Conservation (phyloP, 2,113 vertebrate species). For the Dolichotis patagonum region DNA sequence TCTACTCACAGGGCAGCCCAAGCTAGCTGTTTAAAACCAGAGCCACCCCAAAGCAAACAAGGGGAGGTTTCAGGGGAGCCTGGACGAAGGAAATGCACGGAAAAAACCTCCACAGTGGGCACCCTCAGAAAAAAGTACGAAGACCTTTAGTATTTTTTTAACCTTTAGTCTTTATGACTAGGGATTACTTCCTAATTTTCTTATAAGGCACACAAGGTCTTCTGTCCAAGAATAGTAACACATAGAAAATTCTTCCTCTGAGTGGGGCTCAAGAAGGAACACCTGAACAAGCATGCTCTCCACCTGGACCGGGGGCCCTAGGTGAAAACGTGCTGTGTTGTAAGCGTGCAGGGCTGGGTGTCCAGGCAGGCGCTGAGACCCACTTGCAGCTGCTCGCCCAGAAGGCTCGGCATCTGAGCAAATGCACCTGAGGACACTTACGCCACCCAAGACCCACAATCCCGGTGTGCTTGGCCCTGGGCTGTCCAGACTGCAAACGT, state of each 20-base stretch:
- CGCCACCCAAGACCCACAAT: too few species aligned
- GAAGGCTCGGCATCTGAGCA: rapidly evolving
- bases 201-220: background rate
- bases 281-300: background rate
- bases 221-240: background rate
- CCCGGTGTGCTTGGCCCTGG: too few species aligned
- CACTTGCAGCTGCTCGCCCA: background rate
- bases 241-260: background rate
- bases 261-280: background rate
- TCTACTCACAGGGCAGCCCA: background rate
- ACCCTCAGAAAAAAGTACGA: background rate
- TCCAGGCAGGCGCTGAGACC: background rate
- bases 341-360: background rate
- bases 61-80: background rate
- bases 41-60: background rate
- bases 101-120: background rate
- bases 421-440: background rate
- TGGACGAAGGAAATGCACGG: background rate
- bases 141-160: background rate
- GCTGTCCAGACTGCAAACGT: too few species aligned
- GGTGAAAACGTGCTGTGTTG: background rate
- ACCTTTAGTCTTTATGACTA: background rate
- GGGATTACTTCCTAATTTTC: background rate
- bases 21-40: background rate
- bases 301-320: background rate